Conservation (phyloP, 2,113 vertebrate species). For the Morone chrysops region DNA sequence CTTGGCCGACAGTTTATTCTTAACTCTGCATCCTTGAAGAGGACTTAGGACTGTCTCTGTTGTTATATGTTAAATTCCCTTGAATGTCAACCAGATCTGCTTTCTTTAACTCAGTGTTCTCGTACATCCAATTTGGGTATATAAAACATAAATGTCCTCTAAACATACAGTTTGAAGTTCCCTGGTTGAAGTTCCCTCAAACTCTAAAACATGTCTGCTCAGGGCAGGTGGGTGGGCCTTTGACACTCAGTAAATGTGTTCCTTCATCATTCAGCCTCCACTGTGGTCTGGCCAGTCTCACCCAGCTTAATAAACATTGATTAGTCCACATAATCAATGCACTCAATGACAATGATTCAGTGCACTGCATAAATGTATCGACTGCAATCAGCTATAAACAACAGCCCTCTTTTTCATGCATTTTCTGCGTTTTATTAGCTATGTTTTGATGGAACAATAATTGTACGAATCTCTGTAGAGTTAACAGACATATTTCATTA, state of each 20-base stretch:
- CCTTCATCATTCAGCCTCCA: slow-evolving; percentile 74
- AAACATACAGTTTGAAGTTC: slow-evolving; percentile 1
- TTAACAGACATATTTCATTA: slow-evolving; percentile 69
- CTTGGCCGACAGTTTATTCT: background rate
- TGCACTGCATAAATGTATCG: slow-evolving; percentile 79
- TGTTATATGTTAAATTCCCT: background rate
- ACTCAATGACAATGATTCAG: slow-evolving; percentile 84
- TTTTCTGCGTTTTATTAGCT: slow-evolving; percentile 71
- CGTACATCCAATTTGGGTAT: background rate
- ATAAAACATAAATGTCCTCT: background rate
- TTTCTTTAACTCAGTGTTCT: background rate
- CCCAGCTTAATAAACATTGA: slow-evolving; percentile 79
- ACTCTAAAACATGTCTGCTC: slow-evolving; percentile 25
- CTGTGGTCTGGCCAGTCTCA: slow-evolving; percentile 64
- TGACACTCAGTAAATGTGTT: slow-evolving; percentile 70
- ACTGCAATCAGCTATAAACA: slow-evolving; percentile 71
- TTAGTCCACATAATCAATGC: slow-evolving; percentile 81
- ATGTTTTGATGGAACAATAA: slow-evolving; percentile 63
- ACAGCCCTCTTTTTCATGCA: slow-evolving; percentile 62
- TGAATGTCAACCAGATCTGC: background rate
- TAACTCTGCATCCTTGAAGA: background rate
- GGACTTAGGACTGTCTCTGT: background rate
- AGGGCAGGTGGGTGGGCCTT: slow-evolving; percentile 53
- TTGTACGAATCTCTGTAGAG: slow-evolving; percentile 45
- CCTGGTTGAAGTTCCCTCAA: slow-evolving; percentile 6